Conservation (phyloP, 2,797 vertebrate genomes). For the Natrix natrix region DNA sequence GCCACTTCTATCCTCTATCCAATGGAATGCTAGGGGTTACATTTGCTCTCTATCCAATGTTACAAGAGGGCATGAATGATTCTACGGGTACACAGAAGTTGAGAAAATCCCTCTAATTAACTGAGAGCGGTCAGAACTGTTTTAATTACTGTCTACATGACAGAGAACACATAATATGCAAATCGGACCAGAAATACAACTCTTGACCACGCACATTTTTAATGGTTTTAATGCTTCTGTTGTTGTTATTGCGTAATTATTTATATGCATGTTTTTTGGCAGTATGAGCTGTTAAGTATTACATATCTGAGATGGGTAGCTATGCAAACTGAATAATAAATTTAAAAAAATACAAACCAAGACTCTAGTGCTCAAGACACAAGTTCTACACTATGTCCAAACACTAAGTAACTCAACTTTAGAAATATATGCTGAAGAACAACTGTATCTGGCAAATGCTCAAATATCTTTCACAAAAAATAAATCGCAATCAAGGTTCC, state of each 20-base stretch:
- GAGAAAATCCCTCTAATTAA: background rate
- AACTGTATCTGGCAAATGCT: slow-evolving; percentile 45
- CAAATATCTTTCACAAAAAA: slow-evolving; percentile 42
- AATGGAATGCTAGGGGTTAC: background rate
- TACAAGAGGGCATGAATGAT: background rate
- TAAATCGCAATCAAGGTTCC: slow-evolving; percentile 55
- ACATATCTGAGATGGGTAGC: background rate
- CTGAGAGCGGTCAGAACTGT: background rate
- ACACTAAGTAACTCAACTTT: slow-evolving; percentile 38
- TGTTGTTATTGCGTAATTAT: background rate
- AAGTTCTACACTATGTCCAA: rapidly evolving
- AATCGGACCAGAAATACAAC: background rate
- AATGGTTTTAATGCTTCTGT: background rate
- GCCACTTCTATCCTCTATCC: background rate
- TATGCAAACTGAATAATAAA: background rate
- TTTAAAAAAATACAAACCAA: background rate
- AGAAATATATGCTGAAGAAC: slow-evolving; percentile 39
- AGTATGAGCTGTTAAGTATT: background rate
- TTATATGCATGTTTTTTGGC: background rate
- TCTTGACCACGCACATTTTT: background rate
- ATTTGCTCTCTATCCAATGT: background rate
- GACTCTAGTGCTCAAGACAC: background rate
- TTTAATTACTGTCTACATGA: background rate
- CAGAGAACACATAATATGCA: background rate
- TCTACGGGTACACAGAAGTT: background rate